Base-by-base conservation (phyloP, 2,888 invertebrate genomes). In the Nomada ruficornis region DNA sequence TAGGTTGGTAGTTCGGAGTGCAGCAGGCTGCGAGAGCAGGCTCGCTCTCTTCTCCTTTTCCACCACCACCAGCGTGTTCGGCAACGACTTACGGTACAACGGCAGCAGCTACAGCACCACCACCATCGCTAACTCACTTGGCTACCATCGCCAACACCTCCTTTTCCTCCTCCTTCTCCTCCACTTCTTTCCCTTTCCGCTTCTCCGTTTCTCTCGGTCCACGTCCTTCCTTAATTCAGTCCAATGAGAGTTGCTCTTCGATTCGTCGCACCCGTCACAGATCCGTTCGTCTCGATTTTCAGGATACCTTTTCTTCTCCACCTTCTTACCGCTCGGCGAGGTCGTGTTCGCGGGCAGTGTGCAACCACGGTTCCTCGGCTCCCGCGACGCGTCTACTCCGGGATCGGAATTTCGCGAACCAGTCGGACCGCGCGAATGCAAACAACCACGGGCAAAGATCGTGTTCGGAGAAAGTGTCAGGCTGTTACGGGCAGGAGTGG, bases 221-320 rank as follows among this genome's bases (percentile, higher is more conserved):
- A 89, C 89, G 89, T 87, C 91, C 91, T 91, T 92, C 91, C 92
- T 92, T 90, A 88, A 91, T 92, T 92, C 92, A 92, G 92, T 93
- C 90, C 90, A 91, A 92, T 92, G 90, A 91, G 92, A 90, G 88
- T 86, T 90, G 89, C 88, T 91, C 89, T 88, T 89, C 89, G 86
- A 91, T 91, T 90, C 90, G 89, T 88, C 86, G 89, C 80, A 81
- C 80, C 76, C 85, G 87, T 80, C 76, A 68, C 65, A 62, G 83
- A 78, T 75, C 82, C 47, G 42, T 29, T 50, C 82, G 65, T 36
- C 70, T 60, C 44, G 78, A 78, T 74, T 18, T 75, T 63, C 79
- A 76, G 83, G 83, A 78, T 72, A 78, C 62, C 57, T 23, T 70
- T 63, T 65, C 60, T 10, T 47, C 68, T 57, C 5, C 36, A n/a